phyloP scores from a whole-genome alignment of 2,797 vertebrate genomes.

The Cossypha dichroa region DNA sequence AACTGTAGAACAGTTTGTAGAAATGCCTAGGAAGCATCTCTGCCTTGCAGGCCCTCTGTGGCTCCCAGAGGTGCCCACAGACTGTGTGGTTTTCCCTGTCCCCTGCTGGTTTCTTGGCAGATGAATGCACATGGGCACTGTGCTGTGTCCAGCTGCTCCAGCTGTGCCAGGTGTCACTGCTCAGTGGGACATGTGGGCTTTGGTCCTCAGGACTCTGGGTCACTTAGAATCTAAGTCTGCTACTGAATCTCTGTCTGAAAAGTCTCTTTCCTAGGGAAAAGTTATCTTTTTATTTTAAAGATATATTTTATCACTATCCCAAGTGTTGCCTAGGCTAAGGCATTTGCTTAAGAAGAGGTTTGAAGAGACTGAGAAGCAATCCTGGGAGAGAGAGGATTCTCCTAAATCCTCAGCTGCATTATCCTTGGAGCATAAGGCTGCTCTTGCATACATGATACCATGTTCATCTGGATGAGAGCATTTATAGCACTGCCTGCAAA shows the following conservation, averaged over 20 bases:
- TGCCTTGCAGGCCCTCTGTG: neutral
- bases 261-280: neutral
- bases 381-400: neutral
- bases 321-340: neutral
- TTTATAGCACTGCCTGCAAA: neutral
- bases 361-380: neutral
- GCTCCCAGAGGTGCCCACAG: neutral
- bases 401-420: neutral
- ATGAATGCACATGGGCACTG: neutral
- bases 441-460: neutral
- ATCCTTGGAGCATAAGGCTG: neutral
- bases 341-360: neutral
- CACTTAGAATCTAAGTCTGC: neutral
- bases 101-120: neutral
- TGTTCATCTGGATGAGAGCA: neutral
- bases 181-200: neutral
- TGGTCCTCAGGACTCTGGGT: neutral
- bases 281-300: neutral
- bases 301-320: neutral
- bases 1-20: no score
- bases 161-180: neutral
- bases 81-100: neutral
- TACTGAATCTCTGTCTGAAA: neutral
- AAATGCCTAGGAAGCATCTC: neutral
- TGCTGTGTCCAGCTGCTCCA: neutral